Evolutionary conservation across 2,797 vertebrate species (phyloP).

Genomic region (Pelochelys cantorii): DNA sequence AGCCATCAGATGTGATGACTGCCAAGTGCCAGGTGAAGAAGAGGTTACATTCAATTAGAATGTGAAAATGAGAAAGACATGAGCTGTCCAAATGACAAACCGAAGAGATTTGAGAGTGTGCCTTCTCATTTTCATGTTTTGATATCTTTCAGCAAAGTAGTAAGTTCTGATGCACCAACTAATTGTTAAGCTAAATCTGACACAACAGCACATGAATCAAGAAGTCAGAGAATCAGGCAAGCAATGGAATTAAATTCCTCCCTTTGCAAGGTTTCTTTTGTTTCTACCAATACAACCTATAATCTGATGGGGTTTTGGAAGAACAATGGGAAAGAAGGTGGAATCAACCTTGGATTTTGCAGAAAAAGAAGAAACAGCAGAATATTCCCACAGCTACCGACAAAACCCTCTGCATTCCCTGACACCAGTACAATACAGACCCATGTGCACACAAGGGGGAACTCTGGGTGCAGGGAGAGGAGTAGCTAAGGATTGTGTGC

Average conservation of each 20-base stretch:
- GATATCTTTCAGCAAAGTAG: conserved; percentile 6
- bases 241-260: neutral
- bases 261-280: conserved; percentile 25
- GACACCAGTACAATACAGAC: conserved; percentile 30
- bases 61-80: neutral
- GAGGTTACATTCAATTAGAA: neutral
- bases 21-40: neutral
- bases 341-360: conserved; percentile 48
- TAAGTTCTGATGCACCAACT: neutral
- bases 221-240: conserved; percentile 11
- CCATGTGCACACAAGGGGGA: too few relatives aligned
- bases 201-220: conserved; percentile 17
- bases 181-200: neutral
- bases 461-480: too few relatives aligned
- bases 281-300: conserved; percentile 52
- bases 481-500: too few relatives aligned
- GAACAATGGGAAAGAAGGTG: conserved; percentile 55
- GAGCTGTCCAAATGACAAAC: conserved; percentile 19
- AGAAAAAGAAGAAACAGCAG: conserved; percentile 48
- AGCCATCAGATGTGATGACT: neutral
- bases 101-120: conserved; percentile 25
- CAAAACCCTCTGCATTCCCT: conserved; percentile 54
- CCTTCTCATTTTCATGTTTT: neutral
- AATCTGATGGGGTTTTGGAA: conserved; percentile 32
- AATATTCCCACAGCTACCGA: conserved; percentile 40